phyloP scores from a whole-genome alignment of 2,113 vertebrate genomes.

The Xyrauchen texanus region DNA sequence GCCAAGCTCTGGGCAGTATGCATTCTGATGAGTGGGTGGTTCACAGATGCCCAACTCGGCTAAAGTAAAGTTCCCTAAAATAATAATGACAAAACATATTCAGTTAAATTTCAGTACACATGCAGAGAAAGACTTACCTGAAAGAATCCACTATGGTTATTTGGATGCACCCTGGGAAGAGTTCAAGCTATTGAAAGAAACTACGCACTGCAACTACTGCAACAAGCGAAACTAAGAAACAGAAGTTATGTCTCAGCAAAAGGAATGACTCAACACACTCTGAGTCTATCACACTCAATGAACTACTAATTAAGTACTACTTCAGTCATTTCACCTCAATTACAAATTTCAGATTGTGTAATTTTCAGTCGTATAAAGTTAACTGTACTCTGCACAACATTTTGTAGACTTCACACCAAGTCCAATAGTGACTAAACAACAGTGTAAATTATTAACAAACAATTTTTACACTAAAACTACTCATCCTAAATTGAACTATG shows the following conservation, averaged over 20 bases:
- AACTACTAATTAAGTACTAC: not conserved
- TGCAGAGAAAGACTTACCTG: not conserved
- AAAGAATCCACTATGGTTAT: not conserved
- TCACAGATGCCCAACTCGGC: conserved; percentile 89
- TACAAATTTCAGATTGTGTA: too few relatives aligned
- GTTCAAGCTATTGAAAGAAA: not conserved
- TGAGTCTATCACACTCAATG: not conserved
- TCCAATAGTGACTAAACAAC: too few relatives aligned
- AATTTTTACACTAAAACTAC: too few relatives aligned
- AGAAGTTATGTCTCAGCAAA: too few relatives aligned
- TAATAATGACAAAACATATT: conserved; percentile 48
- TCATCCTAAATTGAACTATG: too few relatives aligned
- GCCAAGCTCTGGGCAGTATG: conserved; percentile 83
- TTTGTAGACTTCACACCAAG: too few relatives aligned
- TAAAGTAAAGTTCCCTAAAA: conserved; percentile 83
- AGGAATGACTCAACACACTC: not conserved
- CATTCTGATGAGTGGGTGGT: conserved; percentile 79
- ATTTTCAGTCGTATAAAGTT: too few relatives aligned
- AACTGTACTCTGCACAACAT: too few relatives aligned
- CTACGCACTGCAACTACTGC: not conserved
- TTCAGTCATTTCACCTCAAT: too few relatives aligned
- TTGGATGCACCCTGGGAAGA: not conserved
- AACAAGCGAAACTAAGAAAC: not conserved
- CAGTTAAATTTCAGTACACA: not conserved
- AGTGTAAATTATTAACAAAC: too few relatives aligned